phyloP scores from a whole-genome alignment of 2,113 vertebrate species.

The Indri indri region DNA sequence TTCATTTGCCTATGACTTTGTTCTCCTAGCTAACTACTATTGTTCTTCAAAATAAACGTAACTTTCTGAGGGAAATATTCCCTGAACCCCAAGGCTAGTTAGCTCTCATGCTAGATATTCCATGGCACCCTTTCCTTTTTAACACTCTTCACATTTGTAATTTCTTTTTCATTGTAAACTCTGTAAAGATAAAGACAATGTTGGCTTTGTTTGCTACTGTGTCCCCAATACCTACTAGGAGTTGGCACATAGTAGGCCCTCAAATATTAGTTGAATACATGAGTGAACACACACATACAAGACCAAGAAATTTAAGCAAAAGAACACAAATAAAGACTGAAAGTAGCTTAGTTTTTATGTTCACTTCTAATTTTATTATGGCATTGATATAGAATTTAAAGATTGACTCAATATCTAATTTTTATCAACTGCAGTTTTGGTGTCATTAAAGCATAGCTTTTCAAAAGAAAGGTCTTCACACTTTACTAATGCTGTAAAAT shows the following conservation, averaged over 20 bases:
- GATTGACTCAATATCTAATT: background rate
- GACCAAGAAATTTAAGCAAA: background rate
- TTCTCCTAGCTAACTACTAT: background rate
- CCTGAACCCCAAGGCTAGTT: background rate
- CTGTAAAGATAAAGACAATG: background rate
- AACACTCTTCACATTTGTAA: constrained; percentile 1
- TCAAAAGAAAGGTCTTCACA: constrained; percentile 2
- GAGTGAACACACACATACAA: background rate
- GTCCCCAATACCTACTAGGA: background rate
- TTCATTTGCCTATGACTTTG: background rate
- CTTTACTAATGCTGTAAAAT: background rate
- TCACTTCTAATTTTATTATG: constrained; percentile 21
- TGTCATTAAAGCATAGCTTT: background rate
- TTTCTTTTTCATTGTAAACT: background rate
- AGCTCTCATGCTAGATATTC: background rate
- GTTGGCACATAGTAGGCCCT: background rate
- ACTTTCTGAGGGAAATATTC: background rate
- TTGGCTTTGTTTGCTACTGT: background rate
- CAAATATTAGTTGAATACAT: constrained; percentile 3
- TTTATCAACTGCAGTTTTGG: background rate
- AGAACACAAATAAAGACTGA: background rate
- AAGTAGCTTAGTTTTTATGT: background rate
- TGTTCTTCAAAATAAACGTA: background rate
- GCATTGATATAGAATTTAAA: constrained; percentile 24
- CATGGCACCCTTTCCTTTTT: background rate